phyloP scores from a whole-genome alignment of 2,113 vertebrate genomes.

The Microtus oregoni region DNA sequence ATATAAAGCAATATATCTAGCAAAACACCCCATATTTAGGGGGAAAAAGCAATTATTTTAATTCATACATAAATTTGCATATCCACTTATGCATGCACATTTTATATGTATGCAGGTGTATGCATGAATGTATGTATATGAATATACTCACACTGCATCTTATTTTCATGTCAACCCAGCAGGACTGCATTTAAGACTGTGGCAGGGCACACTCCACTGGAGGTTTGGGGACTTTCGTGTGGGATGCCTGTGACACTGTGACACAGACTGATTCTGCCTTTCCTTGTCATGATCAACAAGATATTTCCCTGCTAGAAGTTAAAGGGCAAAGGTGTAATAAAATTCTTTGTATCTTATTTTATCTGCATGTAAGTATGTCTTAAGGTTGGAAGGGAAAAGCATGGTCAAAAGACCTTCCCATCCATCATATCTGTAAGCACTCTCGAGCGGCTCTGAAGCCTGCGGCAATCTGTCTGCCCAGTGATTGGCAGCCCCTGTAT shows the following conservation, averaged over 20 bases:
- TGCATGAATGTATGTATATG: background rate
- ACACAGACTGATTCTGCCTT: fast-evolving
- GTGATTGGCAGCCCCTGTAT: background rate
- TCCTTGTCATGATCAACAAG: background rate
- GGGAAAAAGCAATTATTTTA: background rate
- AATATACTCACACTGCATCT: background rate
- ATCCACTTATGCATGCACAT: background rate
- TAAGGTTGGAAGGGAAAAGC: background rate
- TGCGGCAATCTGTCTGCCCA: background rate
- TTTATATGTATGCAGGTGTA: background rate
- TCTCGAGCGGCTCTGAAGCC: background rate
- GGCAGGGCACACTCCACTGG: background rate
- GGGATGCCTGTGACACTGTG: background rate
- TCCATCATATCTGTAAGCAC: background rate
- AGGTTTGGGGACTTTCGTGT: background rate
- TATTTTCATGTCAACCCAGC: background rate
- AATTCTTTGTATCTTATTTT: background rate
- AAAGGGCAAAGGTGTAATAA: background rate
- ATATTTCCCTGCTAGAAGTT: background rate
- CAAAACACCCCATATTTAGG: background rate
- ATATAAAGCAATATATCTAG: background rate
- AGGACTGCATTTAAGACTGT: background rate
- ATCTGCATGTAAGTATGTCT: background rate
- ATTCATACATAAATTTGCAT: background rate
- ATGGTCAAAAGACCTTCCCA: background rate